Evolutionary conservation across 2,797 vertebrate species (phyloP), one percentile per base, ranked within the genome.

Genomic region (Pteropus rufus): DNA sequence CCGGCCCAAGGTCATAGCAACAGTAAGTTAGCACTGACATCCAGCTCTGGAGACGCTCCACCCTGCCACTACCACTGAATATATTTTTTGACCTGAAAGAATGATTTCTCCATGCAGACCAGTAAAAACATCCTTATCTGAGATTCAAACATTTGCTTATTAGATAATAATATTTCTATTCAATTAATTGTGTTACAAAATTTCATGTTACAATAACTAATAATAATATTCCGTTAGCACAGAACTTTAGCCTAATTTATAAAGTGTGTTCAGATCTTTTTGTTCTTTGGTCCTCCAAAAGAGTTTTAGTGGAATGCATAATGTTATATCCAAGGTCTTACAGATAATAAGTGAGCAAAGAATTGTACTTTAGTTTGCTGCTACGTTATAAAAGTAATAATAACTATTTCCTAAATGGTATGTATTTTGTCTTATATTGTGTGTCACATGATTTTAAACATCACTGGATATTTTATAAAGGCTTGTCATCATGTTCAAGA

Each of bases 71-170:
- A 73, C 2, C 7, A n/a, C 26, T 58, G 46, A 94, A 24, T 67
- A 31, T 72, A 34, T 56, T 73, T 92, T 95, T 83, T 41, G 90
- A 29, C 16, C 34, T 92, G 65, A 85, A 85, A 94, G 26, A 91
- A 94, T 65, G 64, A 44, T 67, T 96, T 86, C 31, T 86, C 26
- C 46, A 70, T 9, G 11, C 34, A 36, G 23, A 41, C 21, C 65
- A 67, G 26, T 24, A 58, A 81, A 79, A 69, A 26, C 26, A 44
- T 52, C 15, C n/a, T 58, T 52, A 77, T 41, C 84, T 69, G 41
- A 92, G 54, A 84, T 83, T 93, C 34, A 89, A 34, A 65, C 34
- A 79, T 54, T 93, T 97, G 7, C 60, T 49, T 72, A 6, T 62
- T 67, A 88, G 85, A 34, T 88, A 70, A 72, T 64, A 93, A 54